Percentiles rank a stretch among this genome's conserved stretches.
phyloP scores from a whole-genome alignment of 1,140 invertebrate genomes.

The Tetramorium simillimum region DNA sequence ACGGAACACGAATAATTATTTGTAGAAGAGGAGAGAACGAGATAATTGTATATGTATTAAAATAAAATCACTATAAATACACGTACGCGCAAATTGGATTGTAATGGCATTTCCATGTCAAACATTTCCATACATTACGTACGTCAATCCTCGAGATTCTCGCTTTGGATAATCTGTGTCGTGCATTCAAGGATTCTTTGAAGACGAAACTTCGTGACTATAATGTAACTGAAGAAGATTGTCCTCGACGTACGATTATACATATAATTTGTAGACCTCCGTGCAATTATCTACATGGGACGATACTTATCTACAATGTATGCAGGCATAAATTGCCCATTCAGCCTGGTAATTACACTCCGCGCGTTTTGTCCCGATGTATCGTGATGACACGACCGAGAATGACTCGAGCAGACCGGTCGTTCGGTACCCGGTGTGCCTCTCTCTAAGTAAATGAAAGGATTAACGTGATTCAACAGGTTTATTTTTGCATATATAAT shows the following conservation, averaged over 20 bases:
- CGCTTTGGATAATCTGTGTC: conserved; percentile 10
- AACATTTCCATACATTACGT: neutral
- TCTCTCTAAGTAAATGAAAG: conserved; percentile 38
- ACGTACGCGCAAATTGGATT: neutral
- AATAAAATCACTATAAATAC: neutral
- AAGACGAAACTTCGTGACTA: conserved; percentile 17
- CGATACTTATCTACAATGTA: conserved; percentile 52
- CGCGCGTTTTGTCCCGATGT: conserved; percentile 37
- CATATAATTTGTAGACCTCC: conserved; percentile 42
- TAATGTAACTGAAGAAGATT: conserved; percentile 32
- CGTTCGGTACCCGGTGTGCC: neutral
- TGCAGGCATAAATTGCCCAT: conserved; percentile 50
- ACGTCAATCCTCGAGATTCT: neutral
- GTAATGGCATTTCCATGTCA: conserved; percentile 3
- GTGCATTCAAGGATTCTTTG: conserved; percentile 36
- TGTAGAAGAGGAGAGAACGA: neutral
- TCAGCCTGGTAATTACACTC: conserved; percentile 44
- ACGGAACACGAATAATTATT: neutral
- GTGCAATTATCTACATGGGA: conserved; percentile 45
- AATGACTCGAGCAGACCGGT: conserved; percentile 39
- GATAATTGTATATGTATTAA: neutral
- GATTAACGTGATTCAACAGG: conserved; percentile 9
- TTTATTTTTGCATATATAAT: conserved; percentile 33
- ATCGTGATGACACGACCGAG: conserved; percentile 42
- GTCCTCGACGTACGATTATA: conserved; percentile 36